phyloP scores from a whole-genome alignment of 1,140 invertebrate species.

The Bombus vancouverensis region DNA sequence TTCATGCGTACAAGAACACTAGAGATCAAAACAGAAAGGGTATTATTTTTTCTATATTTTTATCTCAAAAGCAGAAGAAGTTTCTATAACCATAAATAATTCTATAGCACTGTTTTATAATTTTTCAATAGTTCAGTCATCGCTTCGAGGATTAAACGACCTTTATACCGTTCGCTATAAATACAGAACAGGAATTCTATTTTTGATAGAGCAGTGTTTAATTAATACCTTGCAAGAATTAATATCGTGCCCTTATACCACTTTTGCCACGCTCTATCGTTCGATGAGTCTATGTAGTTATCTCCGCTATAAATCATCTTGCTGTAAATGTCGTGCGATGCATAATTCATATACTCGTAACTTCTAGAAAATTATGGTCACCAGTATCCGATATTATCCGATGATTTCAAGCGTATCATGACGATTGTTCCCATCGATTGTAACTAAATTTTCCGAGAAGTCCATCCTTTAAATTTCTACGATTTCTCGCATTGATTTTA shows the following conservation, averaged over 20 bases:
- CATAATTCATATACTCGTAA: constrained; percentile 35
- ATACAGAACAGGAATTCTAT: neutral
- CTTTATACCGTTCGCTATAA: neutral
- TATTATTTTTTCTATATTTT: too few relatives aligned
- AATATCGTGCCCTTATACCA: constrained; percentile 23
- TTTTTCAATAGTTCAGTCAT: neutral
- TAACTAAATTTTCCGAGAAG: neutral
- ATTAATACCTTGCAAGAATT: constrained; percentile 30
- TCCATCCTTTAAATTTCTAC: neutral
- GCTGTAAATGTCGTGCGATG: neutral
- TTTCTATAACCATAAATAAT: too few relatives aligned
- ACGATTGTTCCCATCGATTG: neutral
- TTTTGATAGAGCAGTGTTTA: neutral
- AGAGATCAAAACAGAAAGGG: too few relatives aligned
- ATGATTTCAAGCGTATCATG: neutral
- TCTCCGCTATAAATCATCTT: constrained; percentile 33
- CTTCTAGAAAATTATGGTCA: constrained; percentile 29
- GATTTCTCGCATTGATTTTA: neutral
- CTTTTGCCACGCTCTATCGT: constrained; percentile 24
- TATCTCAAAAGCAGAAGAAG: too few relatives aligned
- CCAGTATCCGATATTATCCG: neutral
- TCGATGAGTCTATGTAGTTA: constrained; percentile 11
- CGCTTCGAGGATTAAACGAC: neutral
- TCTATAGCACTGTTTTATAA: neutral
- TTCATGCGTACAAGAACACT: too few relatives aligned